Evolutionary conservation across 2,888 invertebrate species (phyloP).

Genomic region (Tipula lateralis): DNA sequence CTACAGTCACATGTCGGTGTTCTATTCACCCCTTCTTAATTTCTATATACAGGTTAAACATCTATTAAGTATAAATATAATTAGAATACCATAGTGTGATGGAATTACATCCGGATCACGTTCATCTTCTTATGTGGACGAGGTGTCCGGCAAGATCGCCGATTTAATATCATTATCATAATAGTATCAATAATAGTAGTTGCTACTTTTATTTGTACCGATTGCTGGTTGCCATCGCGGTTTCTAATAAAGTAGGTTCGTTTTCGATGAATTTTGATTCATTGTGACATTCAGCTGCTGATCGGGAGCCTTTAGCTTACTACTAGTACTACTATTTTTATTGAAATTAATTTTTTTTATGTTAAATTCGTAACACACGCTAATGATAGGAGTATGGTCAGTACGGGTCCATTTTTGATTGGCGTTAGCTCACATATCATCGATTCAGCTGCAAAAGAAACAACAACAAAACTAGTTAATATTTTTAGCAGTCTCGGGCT

Average conservation of each 20-base stretch:
- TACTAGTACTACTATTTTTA: background rate
- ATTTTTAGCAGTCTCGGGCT: too few species aligned
- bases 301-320: background rate
- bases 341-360: constrained; percentile 19
- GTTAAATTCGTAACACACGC: constrained; percentile 33
- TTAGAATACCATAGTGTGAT: constrained; percentile 56
- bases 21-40: too few species aligned
- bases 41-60: too few species aligned
- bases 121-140: constrained; percentile 32
- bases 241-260: constrained; percentile 25
- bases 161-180: background rate
- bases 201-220: constrained; percentile 14
- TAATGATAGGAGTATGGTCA: constrained; percentile 34
- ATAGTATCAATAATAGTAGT: too few species aligned
- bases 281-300: background rate
- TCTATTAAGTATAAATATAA: too few species aligned
- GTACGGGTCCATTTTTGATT: constrained; percentile 34
- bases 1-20: too few species aligned
- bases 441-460: background rate
- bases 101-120: constrained; percentile 61
- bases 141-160: background rate
- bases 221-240: background rate
- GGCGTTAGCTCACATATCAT: constrained; percentile 34
- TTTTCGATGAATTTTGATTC: constrained; percentile 28
- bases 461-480: background rate